Evolutionary conservation across 1,140 invertebrate genomes (phyloP).

Genomic region (Hypothenemus hampei): DNA sequence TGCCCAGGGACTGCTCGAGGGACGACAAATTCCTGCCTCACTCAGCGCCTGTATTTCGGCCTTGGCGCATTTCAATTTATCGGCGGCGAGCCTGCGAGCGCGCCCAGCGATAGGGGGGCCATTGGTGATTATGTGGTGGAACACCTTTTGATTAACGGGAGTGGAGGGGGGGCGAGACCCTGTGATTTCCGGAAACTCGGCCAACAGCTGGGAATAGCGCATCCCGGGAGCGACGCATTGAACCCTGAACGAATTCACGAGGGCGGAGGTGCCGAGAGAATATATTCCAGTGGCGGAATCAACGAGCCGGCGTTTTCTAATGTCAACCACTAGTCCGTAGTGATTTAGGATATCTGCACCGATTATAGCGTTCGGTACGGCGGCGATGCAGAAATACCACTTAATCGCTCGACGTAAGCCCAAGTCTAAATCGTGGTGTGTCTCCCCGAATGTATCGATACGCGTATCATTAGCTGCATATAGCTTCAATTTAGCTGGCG

Average conservation of each 20-base stretch:
- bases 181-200: neutral
- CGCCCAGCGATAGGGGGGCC: neutral
- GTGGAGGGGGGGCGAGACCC: neutral
- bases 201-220: neutral
- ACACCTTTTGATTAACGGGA: neutral
- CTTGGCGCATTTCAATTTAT: neutral
- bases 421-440: neutral
- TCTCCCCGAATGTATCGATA: neutral
- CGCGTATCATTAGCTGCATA: neutral
- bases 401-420: constrained; percentile 27
- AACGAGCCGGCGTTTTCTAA: constrained; percentile 34
- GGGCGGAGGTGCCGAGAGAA: neutral
- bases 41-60: neutral
- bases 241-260: neutral
- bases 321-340: constrained; percentile 40
- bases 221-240: too few relatives aligned
- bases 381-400: constrained; percentile 45
- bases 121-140: neutral
- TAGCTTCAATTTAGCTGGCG: neutral
- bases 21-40: neutral
- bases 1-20: neutral
- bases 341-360: constrained; percentile 44
- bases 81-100: neutral
- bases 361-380: constrained; percentile 41
- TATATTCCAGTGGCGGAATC: constrained; percentile 22